phyloP scores from a whole-genome alignment of 2,888 invertebrate species.

The Auanema freiburgensis region DNA sequence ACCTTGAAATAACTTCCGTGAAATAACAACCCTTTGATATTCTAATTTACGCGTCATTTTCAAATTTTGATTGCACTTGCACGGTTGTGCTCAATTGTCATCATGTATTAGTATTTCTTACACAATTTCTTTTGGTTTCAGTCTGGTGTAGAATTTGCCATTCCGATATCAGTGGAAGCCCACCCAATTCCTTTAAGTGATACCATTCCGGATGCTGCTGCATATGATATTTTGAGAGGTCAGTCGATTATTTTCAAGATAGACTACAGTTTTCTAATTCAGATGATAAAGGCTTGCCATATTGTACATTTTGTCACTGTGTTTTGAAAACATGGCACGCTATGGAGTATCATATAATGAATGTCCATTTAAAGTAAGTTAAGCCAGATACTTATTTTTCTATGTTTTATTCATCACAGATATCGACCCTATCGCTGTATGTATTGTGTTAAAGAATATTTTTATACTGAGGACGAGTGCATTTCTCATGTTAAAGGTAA shows the following conservation, averaged over 20 bases:
- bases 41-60: too few relatives aligned
- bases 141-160: slow-evolving; percentile 37
- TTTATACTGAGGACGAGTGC: slow-evolving; percentile 38
- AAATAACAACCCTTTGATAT: too few relatives aligned
- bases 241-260: slow-evolving; percentile 4
- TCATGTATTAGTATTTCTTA: not conserved
- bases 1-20: too few relatives aligned
- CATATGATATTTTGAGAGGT: slow-evolving; percentile 38
- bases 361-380: slow-evolving; percentile 34
- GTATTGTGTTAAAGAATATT: slow-evolving; percentile 35
- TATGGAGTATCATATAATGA: slow-evolving; percentile 38
- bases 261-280: slow-evolving; percentile 1
- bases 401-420: slow-evolving; percentile 20
- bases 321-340: slow-evolving; percentile 36
- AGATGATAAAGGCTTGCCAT: slow-evolving; percentile 29
- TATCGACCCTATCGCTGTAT: slow-evolving; percentile 35
- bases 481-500: slow-evolving; percentile 27
- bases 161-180: slow-evolving; percentile 36
- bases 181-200: slow-evolving; percentile 34
- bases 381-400: too few relatives aligned
- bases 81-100: not conserved
- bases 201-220: slow-evolving; percentile 24
- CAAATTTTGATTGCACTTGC: too few relatives aligned
- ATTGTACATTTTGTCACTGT: slow-evolving; percentile 30
- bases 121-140: slow-evolving; percentile 19